Base-by-base conservation (phyloP, 2,797 vertebrate genomes). In the Luscinia megarhynchos region DNA sequence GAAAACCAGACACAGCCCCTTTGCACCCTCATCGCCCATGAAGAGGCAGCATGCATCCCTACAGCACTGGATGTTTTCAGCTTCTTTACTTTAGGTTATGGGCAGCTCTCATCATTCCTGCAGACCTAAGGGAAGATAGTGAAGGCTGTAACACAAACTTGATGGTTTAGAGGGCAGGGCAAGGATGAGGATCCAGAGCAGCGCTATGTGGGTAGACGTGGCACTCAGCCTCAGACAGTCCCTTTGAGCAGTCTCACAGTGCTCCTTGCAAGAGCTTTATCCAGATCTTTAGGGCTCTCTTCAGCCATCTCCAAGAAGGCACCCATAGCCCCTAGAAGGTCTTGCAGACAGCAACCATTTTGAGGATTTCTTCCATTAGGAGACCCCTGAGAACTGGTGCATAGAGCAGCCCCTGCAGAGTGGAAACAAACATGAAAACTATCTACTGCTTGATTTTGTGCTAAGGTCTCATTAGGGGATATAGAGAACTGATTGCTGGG, bases 301-400 rank as follows among this genome's bases (percentile, higher is more conserved):
- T 68, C 63, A 90, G 36, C 24, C 46, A 57, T 45, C 50, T 68
- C 53, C 51, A 72, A n/a, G 41, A 91, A 29, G 11, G 85, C 13
- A 32, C n/a, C 43, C 9, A 2, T 8, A 72, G 21, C 46, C 51
- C 75, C 38, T 21, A 74, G 23, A 13, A 75, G 66, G 41, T 93
- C 72, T 81, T n/a, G 50, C 64, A 78, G 61, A 59, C 55, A 82
- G 15, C 59, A 81, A 14, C 4, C 32, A 84, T 85, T 59, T 51
- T 11, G 87, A 84, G 48, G 32, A 61, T 82, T 93, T 84, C 48
- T 92, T 95, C 87, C 63, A 76, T 86, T 73, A 89, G 57, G 32
- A n/a, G 32, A 61, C 36, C 34, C 38, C 68, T 91, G 74, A 87
- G 64, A 88, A 45, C 40, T 53, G 38, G 6, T 55, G 79, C 55